Base-by-base conservation (phyloP, 1,140 invertebrate species). In the Eupristina koningsbergeri region DNA sequence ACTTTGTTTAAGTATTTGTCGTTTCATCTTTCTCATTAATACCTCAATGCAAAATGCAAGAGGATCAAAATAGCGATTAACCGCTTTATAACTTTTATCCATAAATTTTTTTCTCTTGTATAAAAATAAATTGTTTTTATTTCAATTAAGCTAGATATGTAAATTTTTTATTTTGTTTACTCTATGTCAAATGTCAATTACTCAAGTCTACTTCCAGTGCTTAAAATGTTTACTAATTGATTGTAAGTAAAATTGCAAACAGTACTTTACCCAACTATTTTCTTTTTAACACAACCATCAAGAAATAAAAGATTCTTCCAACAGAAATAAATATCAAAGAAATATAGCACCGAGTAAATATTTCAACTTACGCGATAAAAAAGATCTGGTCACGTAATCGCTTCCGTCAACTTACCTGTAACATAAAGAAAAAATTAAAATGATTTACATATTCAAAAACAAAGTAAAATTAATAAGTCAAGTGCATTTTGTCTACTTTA, bases 381-480 rank as follows among this genome's bases (percentile, higher is more conserved):
- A 26, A 36, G 31, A 67, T 36, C 19, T 36, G 31, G 1, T 3
- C 17, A 19, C 17, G 19, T 15, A 36, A 67, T 36, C 26, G 6
- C 0, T n/a, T 41, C 34, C 36, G 26, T 39, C 5, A 73, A 83
- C 79, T 79, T 39, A 74, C n/a, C 74, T 71, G 41, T 31, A 58
- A 50, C 58, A 75, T 7, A 75, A 81, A 75, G 41, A 41, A 8
- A 81, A 64, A 61, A 31, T 45, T 45, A 29, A 45, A 31, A 45
- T n/a, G 11, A 29, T 0, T 29, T 79, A 45, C 5, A 13, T 64
- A 36, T 77, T 64, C 3, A 11, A 64, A 34, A 31, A 64, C 5
- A 58, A 58, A 58, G 26, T 58, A 26, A 58, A n/a, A n/a, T n/a
- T n/a, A n/a, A n/a, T n/a, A n/a, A n/a, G n/a, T n/a, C n/a, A n/a